These are phyloP conservation scores for Okamejei kenojei DNA, from an alignment of 2,797 vertebrate genomes.

Conservation along the genomic window DNA sequence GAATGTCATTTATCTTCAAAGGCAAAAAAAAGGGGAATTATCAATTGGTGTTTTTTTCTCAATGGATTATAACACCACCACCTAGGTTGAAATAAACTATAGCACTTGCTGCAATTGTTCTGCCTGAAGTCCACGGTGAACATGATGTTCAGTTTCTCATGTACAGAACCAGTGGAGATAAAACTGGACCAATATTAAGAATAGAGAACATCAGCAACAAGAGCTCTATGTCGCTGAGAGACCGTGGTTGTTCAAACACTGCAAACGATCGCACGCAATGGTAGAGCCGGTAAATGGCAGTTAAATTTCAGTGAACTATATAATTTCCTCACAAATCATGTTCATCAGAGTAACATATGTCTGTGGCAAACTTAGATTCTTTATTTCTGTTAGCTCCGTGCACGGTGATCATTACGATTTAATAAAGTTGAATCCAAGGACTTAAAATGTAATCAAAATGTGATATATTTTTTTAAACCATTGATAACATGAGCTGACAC, in stretches of 20 bases:
- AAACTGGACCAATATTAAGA: not conserved
- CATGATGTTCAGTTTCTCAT: not conserved
- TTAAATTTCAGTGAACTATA: not conserved
- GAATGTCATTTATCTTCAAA: not conserved
- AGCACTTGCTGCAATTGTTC: not conserved
- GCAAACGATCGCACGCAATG: not conserved
- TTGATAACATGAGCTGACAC: not conserved
- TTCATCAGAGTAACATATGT: not conserved
- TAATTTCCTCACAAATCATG: not conserved
- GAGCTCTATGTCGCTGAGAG: not conserved
- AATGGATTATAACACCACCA: not conserved
- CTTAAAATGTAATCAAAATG: not conserved
- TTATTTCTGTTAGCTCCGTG: not conserved
- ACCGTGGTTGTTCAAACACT: not conserved
- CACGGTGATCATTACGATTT: not conserved
- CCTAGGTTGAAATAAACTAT: not conserved
- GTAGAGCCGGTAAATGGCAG: too few relatives aligned
- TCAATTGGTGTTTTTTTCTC: not conserved
- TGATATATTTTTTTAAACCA: not conserved
- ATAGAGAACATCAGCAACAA: too few relatives aligned
- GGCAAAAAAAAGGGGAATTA: not conserved
- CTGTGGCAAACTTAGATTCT: not conserved
- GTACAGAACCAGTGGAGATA: not conserved
- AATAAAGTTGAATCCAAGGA: not conserved
- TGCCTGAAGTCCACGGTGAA: not conserved